phyloP scores from a whole-genome alignment of 1,140 invertebrate genomes.

The Drosophila nigrodunni region DNA sequence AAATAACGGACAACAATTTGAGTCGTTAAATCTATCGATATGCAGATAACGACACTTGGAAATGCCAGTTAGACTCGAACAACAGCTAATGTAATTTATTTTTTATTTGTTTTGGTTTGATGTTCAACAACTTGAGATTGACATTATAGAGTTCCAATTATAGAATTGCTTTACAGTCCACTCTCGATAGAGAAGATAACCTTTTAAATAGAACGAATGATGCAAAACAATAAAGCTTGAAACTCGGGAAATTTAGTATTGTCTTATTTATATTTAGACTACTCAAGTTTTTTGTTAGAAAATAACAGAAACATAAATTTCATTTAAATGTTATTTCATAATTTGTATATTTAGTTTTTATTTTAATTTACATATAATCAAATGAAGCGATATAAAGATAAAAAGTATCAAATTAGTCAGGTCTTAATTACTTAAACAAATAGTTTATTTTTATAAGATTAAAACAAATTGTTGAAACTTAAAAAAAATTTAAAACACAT shows the following conservation, averaged over 20 bases:
- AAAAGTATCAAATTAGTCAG: neutral
- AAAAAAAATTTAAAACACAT: neutral
- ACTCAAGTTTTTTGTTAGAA: too few species aligned
- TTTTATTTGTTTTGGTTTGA: too few species aligned
- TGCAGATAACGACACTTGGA: neutral
- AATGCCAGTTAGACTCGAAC: neutral
- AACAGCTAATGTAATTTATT: neutral
- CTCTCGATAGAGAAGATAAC: too few species aligned
- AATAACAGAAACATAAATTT: neutral
- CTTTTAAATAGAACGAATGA: too few species aligned
- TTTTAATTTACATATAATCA: neutral
- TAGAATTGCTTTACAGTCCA: neutral
- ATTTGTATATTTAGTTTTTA: neutral
- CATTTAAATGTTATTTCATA: neutral
- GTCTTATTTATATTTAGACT: too few species aligned
- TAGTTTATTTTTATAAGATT: too few species aligned
- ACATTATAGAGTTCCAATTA: neutral
- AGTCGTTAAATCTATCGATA: conserved; percentile 6
- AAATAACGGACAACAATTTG: neutral
- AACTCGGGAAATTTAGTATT: too few species aligned
- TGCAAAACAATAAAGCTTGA: too few species aligned
- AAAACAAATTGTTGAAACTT: too few species aligned
- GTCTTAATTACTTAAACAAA: neutral
- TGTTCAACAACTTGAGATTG: too few species aligned
- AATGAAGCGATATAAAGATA: neutral